A percentile compares a stretch with the other conserved stretches of the same genome.
These are phyloP conservation scores for Diadumene lineata DNA, from an alignment of 92 coral and sea anemone genomes.

Conservation along the genomic window DNA sequence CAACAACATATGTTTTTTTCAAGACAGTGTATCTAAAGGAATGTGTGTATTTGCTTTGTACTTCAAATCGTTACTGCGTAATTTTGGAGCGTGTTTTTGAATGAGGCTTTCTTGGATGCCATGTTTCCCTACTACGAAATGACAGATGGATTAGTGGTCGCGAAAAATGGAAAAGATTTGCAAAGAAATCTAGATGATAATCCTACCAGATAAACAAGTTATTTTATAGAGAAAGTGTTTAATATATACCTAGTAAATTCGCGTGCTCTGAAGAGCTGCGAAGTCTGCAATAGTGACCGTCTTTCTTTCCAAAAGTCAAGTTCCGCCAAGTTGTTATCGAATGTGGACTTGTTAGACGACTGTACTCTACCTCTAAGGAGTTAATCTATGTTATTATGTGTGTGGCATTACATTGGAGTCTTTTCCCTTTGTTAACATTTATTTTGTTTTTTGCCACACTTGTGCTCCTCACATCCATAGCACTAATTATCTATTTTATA, in stretches of 20 bases:
- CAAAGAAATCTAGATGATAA: background rate
- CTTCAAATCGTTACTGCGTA: slow-evolving; percentile 2
- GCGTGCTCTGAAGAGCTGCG: background rate
- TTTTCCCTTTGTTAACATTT: slow-evolving; percentile 65
- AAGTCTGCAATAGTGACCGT: background rate
- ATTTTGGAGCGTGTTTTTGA: background rate
- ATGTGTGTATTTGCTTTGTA: slow-evolving; percentile 24
- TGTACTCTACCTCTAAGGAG: background rate
- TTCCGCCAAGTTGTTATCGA: background rate
- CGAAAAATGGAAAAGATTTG: background rate
- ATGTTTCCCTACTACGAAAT: background rate
- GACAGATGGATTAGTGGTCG: background rate
- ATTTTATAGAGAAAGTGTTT: background rate
- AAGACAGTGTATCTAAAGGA: slow-evolving; percentile 7
- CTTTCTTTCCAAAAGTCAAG: background rate
- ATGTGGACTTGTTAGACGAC: background rate
- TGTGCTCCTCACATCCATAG: slow-evolving; percentile 42
- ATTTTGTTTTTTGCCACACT: slow-evolving; percentile 70
- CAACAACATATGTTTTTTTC: background rate
- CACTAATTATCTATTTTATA: slow-evolving; percentile 36
- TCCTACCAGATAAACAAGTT: background rate
- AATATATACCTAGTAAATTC: background rate
- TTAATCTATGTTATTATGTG: slow-evolving; percentile 49
- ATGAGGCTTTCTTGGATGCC: slow-evolving; percentile 9
- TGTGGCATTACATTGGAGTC: slow-evolving; percentile 78